Percentiles rank a stretch among this genome's conserved stretches.
phyloP scores from a whole-genome alignment of 2,888 invertebrate species.

The Rhimphoctona megacephalus region DNA sequence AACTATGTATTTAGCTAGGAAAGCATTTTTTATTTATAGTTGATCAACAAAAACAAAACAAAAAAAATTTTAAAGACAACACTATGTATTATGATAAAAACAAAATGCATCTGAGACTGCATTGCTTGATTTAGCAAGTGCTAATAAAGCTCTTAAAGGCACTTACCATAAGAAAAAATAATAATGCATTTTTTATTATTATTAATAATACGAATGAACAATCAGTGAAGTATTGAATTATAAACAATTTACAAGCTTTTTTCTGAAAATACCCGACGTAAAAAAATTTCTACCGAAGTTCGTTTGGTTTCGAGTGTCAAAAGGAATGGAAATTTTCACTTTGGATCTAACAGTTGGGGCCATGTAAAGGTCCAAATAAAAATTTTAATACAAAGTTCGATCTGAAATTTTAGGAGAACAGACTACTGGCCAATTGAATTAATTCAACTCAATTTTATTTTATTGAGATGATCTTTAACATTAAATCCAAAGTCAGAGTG shows the following conservation, averaged over 20 bases:
- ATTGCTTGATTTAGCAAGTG: slow-evolving; percentile 56
- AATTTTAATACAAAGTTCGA: not conserved
- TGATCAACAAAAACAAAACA: not conserved
- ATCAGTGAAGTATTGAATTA: not conserved
- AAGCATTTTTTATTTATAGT: slow-evolving; percentile 25
- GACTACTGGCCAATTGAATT: not conserved
- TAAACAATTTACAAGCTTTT: not conserved
- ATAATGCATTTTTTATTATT: not conserved
- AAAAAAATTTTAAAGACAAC: slow-evolving; percentile 8
- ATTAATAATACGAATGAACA: not conserved
- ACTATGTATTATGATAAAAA: slow-evolving; percentile 17
- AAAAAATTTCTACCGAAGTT: not conserved
- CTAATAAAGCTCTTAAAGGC: slow-evolving; percentile 29
- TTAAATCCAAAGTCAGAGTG: not conserved
- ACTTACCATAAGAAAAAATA: slow-evolving; percentile 12
- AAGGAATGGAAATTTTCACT: not conserved
- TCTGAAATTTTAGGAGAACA: too few relatives aligned
- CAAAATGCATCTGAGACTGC: slow-evolving; percentile 60
- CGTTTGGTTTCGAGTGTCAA: not conserved
- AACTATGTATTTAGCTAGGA: slow-evolving; percentile 33
- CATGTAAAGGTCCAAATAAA: not conserved
- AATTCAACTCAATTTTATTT: not conserved
- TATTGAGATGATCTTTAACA: not conserved
- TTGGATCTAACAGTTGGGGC: not conserved
- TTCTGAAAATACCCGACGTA: not conserved